Evolutionary conservation across 2,888 invertebrate genomes (phyloP).

Genomic region (Aromia moschata): DNA sequence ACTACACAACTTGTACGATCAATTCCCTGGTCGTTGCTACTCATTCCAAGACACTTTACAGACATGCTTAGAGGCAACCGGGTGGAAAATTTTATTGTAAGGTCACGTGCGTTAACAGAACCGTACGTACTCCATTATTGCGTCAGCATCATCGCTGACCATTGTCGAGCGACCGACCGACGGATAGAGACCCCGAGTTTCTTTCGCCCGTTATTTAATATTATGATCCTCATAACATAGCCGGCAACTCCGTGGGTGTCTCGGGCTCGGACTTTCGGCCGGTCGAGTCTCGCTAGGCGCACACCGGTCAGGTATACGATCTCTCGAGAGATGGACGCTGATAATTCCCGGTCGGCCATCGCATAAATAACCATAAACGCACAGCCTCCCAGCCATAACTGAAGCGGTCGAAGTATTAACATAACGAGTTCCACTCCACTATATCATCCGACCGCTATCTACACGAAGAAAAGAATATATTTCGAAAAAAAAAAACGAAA

Average conservation of each 20-base stretch:
- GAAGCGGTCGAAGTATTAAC: constrained; percentile 56
- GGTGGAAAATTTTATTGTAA: too few species aligned
- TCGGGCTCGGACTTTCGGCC: constrained; percentile 24
- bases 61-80: too few species aligned
- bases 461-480: too few species aligned
- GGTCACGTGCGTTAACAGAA: too few species aligned
- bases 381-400: constrained; percentile 57
- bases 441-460: constrained; percentile 64
- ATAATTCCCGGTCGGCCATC: constrained; percentile 51
- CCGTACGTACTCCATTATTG: too few species aligned
- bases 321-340: constrained; percentile 33
- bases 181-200: too few species aligned
- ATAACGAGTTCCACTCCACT: constrained; percentile 63
- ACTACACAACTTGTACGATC: too few species aligned
- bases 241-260: constrained; percentile 39
- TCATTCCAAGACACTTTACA: too few species aligned
- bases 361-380: constrained; percentile 62
- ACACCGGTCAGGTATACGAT: constrained; percentile 23
- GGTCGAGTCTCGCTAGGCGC: constrained; percentile 30
- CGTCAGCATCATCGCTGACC: too few species aligned
- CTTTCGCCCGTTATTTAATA: background rate
- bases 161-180: too few species aligned
- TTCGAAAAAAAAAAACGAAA: too few species aligned
- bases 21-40: too few species aligned
- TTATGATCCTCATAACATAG: background rate